Conservation (phyloP, 1,140 invertebrate genomes). For the Drosophila burlai region DNA sequence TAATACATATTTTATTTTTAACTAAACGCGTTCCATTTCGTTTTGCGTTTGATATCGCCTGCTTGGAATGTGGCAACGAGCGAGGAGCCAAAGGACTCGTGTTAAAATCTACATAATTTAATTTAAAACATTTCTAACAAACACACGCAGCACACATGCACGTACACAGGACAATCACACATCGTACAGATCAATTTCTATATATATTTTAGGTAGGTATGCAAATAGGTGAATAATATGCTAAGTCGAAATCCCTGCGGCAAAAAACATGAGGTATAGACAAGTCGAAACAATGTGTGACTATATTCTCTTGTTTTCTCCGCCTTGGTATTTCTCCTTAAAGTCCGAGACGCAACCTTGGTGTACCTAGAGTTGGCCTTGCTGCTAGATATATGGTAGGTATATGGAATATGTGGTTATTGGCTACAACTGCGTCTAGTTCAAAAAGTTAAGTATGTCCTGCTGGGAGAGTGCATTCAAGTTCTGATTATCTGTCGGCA, state of each 20-base stretch:
- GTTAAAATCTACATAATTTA: slow-evolving; percentile 56
- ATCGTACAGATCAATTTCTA: slow-evolving; percentile 34
- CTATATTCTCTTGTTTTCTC: too few species aligned
- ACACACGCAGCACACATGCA: slow-evolving; percentile 44
- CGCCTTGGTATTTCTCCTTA: background rate
- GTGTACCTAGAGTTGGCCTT: slow-evolving; percentile 4
- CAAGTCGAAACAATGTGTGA: background rate
- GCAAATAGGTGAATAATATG: slow-evolving; percentile 4
- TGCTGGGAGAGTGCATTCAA: slow-evolving; percentile 79
- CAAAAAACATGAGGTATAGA: background rate
- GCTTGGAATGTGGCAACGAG: slow-evolving; percentile 46
- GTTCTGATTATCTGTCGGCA: slow-evolving; percentile 72
- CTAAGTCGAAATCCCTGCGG: background rate
- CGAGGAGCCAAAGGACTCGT: slow-evolving; percentile 21
- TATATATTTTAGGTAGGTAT: slow-evolving; percentile 42
- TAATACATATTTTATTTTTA: slow-evolving; percentile 56
- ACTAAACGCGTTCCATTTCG: slow-evolving; percentile 43
- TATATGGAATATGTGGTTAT: slow-evolving; percentile 56
- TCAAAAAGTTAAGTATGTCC: slow-evolving; percentile 82
- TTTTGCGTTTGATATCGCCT: slow-evolving; percentile 48
- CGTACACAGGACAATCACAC: slow-evolving; percentile 55
- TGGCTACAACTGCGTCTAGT: slow-evolving; percentile 58
- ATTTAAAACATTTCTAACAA: slow-evolving; percentile 49
- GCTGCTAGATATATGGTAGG: slow-evolving; percentile 26
- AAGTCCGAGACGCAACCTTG: slow-evolving; percentile 2